Evolutionary conservation across 2,113 vertebrate species (phyloP), one percentile per base, ranked within the genome.

Genomic region (Xiphophorus hellerii): DNA sequence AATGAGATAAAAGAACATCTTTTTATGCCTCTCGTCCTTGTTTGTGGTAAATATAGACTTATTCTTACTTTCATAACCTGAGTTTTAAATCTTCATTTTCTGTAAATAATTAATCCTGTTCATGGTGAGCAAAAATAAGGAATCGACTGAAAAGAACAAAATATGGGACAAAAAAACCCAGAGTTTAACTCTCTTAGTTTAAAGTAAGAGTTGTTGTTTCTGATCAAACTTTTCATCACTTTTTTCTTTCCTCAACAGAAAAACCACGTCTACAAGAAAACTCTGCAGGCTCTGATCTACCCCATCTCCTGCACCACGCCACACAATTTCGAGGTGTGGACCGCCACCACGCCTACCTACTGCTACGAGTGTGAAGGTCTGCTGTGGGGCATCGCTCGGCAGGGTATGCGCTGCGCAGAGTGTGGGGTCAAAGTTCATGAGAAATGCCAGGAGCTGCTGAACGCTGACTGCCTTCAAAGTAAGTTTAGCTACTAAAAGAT

Each of bases 341-440:
- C 97, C 0, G 97, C 98, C 85, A 98, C 98, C 27, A 96, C 96
- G 22, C 98, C 98, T 1, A 98, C 97, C 60, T 99, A 99, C 94
- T 99, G 98, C 95, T 97, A 98, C 0, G 98, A 99, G 74, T 99
- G 98, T 0, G 97, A 99, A 91, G 98, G 98, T 5, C 91, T 99
- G 81, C 94, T 99, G 78, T 99, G 98, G 98, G 98, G 98, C 74
- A 97, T 99, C 4, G 98, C 98, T 0, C 95, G 98, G 51, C 98
- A 99, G 92, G 98, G 98, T 44, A 96, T 99, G 97, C 96, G 97
- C 87, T 99, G 98, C 27, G 92, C 94, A 0, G 96, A 99, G 83
- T 99, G 98, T 20, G 98, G 98, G 29, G 97, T 99, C 92, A 99
- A 99, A 90, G 99, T 98, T 84, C 98, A 99, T 0, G 98, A 99